Conservation (phyloP, 2,888 invertebrate genomes). For the Drosophila subquinaria region DNA sequence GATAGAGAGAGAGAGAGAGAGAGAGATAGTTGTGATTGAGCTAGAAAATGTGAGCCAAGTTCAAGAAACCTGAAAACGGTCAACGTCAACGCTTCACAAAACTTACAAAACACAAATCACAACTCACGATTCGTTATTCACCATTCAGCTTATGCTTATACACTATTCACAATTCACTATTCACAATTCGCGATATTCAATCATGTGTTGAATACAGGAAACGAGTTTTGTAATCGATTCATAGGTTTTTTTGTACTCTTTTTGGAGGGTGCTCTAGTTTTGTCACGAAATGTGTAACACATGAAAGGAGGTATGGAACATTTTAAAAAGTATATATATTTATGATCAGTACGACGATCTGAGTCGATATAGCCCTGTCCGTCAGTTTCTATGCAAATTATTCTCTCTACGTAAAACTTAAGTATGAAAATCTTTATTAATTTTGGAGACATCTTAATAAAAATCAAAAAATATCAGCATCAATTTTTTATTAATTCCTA, state of each 20-base stretch:
- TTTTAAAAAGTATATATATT: too few relatives aligned
- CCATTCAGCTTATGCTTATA: constrained; percentile 1
- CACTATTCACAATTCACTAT: constrained; percentile 12
- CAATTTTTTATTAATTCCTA: too few relatives aligned
- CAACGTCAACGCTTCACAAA: constrained; percentile 15
- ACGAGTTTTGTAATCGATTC: constrained; percentile 61
- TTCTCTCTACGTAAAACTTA: too few relatives aligned
- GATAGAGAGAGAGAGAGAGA: neutral
- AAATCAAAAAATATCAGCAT: too few relatives aligned
- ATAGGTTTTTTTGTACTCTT: neutral
- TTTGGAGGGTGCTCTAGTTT: neutral
- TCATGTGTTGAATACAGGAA: constrained; percentile 38
- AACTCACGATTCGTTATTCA: constrained; percentile 10
- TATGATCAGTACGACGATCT: too few relatives aligned
- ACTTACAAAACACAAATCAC: neutral
- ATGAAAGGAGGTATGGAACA: too few relatives aligned
- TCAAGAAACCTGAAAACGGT: constrained; percentile 49
- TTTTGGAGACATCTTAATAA: too few relatives aligned
- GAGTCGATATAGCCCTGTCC: too few relatives aligned
- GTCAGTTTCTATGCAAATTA: too few relatives aligned
- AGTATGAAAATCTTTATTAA: too few relatives aligned
- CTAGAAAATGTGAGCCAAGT: constrained; percentile 40
- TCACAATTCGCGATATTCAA: constrained; percentile 33
- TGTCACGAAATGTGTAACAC: neutral
- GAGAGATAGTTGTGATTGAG: constrained; percentile 12